Base-by-base conservation (phyloP, 1,140 invertebrate genomes). In the Drosophila novamexicana region DNA sequence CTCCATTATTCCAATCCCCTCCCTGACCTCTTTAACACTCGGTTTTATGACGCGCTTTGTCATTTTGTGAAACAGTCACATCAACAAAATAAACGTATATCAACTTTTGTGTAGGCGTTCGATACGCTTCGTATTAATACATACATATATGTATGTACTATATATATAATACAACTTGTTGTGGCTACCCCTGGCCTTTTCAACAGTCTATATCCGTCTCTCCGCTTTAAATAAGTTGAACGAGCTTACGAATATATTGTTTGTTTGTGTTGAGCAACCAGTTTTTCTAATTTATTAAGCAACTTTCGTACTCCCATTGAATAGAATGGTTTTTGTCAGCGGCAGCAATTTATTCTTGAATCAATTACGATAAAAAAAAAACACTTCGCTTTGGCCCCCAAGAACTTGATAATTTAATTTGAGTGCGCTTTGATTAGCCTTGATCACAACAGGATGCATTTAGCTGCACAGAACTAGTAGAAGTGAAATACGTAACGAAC, bases 111-210 rank as follows among this genome's bases (percentile, higher is more conserved):
- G 82, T 81, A 65, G 81, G 81, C 78, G 78, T 86, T 36, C n/a
- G 54, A 47, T 64, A 77, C 79, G 70, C 61, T 50, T 77, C 75
- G 62, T 63, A 56, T 56, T 8, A 10, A 59, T 6, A 57, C 47
- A 49, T 39, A 42, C 14, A 14, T 14, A 14, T 14, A 14, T 14
- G 14, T 44, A 32, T 47, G 29, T 42, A 32, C 14, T 32, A 73
- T 54, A 40, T 85, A 74, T 53, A 77, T 85, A 62, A 58, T 66
- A 71, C 45, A 57, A 64, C 65, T 65, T 69, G 61, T 77, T 62
- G 73, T 67, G 56, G 40, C 39, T 69, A 56, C 81, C 82, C 53
- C 79, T 77, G 79, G 83, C 79, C 68, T 86, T 82, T 86, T 82
- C 74, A 71, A 82, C 79, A 82, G 79, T 82, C 39, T 61, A 68